phyloP scores from a whole-genome alignment of 2,113 vertebrate species.

The Vimba vimba region DNA sequence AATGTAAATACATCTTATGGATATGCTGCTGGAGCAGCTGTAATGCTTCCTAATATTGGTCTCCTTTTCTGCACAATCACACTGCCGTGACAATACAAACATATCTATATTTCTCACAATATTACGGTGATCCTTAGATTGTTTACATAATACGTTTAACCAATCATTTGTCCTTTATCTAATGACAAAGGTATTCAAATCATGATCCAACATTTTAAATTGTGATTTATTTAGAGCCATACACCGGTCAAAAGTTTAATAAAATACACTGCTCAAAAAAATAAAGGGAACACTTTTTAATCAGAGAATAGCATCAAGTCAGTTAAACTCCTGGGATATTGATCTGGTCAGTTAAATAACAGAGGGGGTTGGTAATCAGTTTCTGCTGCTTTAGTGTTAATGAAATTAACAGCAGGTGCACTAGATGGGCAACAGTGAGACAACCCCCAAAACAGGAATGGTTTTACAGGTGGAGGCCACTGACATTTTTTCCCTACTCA shows the following conservation, averaged over 20 bases:
- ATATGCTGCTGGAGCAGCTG: not conserved
- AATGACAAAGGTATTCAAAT: not conserved
- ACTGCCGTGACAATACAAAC: not conserved
- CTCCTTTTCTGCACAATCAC: not conserved
- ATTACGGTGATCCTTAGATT: not conserved
- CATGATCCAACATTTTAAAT: not conserved
- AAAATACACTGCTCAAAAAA: no score
- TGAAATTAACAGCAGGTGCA: no score
- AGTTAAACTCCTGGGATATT: no score
- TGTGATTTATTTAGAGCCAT: not conserved
- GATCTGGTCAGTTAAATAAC: no score
- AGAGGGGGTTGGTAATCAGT: no score
- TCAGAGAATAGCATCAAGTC: no score
- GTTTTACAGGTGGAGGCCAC: no score
- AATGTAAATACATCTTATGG: slow-evolving; percentile 30
- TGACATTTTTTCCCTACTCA: no score
- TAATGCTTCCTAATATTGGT: not conserved
- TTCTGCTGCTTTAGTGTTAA: no score
- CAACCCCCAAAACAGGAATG: no score
- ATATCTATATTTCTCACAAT: not conserved
- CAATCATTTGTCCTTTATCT: not conserved
- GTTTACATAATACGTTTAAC: not conserved
- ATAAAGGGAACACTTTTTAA: no score
- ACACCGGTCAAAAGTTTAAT: not conserved
- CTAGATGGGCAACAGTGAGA: no score